A percentile compares a stretch with the other conserved stretches of the same genome.
These are phyloP conservation scores for Dasyornis broadbenti DNA, from an alignment of 2,113 vertebrate species.

Conservation along the genomic window DNA sequence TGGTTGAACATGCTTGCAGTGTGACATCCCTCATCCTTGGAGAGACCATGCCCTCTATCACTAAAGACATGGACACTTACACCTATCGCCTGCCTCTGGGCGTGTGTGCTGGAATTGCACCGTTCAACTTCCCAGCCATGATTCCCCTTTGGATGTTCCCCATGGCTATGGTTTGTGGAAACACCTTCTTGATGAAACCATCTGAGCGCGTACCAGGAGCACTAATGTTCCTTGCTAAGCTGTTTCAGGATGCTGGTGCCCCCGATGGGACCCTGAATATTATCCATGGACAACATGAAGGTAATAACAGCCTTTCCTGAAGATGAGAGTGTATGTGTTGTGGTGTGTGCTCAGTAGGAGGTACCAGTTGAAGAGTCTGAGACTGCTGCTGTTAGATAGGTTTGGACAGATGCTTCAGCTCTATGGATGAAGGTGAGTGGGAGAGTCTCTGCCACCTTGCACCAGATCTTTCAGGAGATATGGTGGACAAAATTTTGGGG, in stretches of 20 bases:
- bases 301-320: conserved; percentile 55
- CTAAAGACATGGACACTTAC: conserved; percentile 96
- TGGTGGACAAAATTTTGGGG: neutral
- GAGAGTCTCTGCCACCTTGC: neutral
- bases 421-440: neutral
- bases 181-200: conserved; percentile 94
- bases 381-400: neutral
- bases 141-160: conserved; percentile 99
- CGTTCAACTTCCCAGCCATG: conserved; percentile 98
- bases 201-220: conserved; percentile 93
- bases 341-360: neutral
- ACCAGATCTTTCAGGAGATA: neutral
- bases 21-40: conserved; percentile 94
- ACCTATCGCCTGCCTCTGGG: conserved; percentile 93
- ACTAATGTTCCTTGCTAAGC: conserved; percentile 88
- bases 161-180: conserved; percentile 94
- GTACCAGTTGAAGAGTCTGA: neutral
- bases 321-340: neutral
- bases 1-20: conserved; percentile 94
- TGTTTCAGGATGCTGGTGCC: conserved; percentile 92
- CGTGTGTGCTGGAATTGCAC: conserved; percentile 91
- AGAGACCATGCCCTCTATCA: conserved; percentile 93
- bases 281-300: conserved; percentile 91
- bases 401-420: neutral
- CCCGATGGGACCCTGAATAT: conserved; percentile 91